phyloP scores from a whole-genome alignment of 53 echinoderm and acorn worm genomes.

The Pentamera pediparva region DNA sequence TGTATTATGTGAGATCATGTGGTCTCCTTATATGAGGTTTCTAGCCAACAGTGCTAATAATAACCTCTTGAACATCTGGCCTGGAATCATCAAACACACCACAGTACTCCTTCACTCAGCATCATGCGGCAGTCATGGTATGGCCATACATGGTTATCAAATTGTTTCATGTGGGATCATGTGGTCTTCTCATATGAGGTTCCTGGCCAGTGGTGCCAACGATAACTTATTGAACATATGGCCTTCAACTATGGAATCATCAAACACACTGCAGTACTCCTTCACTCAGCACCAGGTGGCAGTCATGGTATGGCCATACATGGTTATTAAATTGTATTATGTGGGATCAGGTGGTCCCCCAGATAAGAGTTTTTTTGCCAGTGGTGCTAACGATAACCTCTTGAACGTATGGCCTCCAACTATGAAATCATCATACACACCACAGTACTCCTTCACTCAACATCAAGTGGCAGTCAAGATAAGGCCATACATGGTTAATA shows the following conservation, averaged over 20 bases:
- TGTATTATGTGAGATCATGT: slow-evolving; percentile 91
- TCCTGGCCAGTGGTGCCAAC: slow-evolving; percentile 89
- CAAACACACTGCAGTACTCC: slow-evolving; percentile 56
- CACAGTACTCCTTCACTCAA: slow-evolving; percentile 83
- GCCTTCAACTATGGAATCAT: slow-evolving; percentile 46
- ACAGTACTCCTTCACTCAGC: slow-evolving; percentile 80
- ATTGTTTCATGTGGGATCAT: not conserved
- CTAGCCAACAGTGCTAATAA: slow-evolving; percentile 93
- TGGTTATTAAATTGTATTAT: too few relatives aligned
- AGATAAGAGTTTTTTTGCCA: slow-evolving; percentile 74
- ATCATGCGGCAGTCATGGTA: slow-evolving; percentile 96
- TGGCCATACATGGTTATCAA: not conserved
- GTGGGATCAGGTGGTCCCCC: slow-evolving; percentile 92
- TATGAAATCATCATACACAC: slow-evolving; percentile 30
- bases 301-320: slow-evolving; percentile 95
- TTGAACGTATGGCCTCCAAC: slow-evolving; percentile 79
- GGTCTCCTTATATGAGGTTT: slow-evolving; percentile 74
- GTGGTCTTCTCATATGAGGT: slow-evolving; percentile 79
- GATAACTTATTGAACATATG: slow-evolving; percentile 94
- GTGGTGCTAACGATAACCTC: slow-evolving; percentile 94
- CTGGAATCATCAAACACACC: slow-evolving; percentile 45
- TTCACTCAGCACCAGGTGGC: slow-evolving; percentile 94
- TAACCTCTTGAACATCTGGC: slow-evolving; percentile 90
- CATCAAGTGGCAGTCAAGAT: slow-evolving; percentile 98
- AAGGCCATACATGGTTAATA: too few relatives aligned